A percentile compares a stretch with the other conserved stretches of the same genome.
These are phyloP conservation scores for Medauroidea extradentata DNA, from an alignment of 1,140 invertebrate species.

Conservation along the genomic window DNA sequence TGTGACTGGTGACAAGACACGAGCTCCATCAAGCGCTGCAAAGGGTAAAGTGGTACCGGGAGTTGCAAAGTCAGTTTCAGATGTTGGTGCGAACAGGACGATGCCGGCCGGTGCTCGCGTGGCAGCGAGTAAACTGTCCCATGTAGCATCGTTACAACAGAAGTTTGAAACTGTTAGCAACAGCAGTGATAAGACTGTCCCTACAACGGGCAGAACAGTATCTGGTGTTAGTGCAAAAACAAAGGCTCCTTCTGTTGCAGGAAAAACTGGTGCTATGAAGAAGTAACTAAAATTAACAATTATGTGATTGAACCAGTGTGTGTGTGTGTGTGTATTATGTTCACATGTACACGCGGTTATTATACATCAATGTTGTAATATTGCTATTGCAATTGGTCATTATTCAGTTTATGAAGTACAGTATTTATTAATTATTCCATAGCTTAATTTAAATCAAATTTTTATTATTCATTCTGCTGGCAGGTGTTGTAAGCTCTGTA, in stretches of 20 bases:
- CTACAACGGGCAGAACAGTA: background rate
- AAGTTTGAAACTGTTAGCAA: slow-evolving; percentile 54
- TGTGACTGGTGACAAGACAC: slow-evolving; percentile 30
- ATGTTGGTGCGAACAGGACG: slow-evolving; percentile 32
- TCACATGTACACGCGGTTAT: no score
- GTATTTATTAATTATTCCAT: no score
- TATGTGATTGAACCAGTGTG: no score
- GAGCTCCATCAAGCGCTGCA: background rate
- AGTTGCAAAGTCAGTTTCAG: slow-evolving; percentile 14
- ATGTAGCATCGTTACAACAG: slow-evolving; percentile 67
- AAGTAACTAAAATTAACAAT: no score
- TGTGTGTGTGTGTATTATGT: no score
- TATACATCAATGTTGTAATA: no score
- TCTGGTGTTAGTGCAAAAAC: background rate
- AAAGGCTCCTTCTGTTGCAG: background rate
- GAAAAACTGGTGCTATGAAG: background rate
- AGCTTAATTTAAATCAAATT: no score
- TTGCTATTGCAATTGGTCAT: no score
- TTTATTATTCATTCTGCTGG: no score
- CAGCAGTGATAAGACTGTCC: background rate
- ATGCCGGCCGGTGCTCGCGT: slow-evolving; percentile 40
- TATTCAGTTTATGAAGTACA: no score
- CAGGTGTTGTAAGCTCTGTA: no score
- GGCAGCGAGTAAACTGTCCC: slow-evolving; percentile 53
- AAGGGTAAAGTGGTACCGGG: background rate